Evolutionary conservation across 1,140 invertebrate genomes (phyloP), one percentile per base, ranked within the genome.

Genomic region (Ruditapes philippinarum): DNA sequence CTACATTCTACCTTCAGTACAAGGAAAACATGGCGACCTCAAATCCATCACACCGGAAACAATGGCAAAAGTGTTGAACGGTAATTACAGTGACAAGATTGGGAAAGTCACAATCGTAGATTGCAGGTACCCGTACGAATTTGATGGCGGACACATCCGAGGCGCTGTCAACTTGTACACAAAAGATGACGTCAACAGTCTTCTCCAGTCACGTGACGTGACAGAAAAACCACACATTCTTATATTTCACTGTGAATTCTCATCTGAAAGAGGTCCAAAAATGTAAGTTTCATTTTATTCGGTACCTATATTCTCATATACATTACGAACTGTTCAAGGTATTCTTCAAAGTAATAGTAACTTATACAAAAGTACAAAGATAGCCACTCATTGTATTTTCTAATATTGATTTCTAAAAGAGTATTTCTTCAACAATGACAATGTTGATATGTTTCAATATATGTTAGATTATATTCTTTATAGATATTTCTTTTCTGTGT

Each of bases 221-320:
- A 60, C 91, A 12, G 93, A 94, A 14, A 91, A 93, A 36, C 97
- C 97, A 89, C 96, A 97, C 62, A 97, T 99, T 60, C 95, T 99
- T 28, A 97, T 99, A 38, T 99, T 99, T 95, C 99, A 99, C 95
- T 99, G 99, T 95, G 99, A 99, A 96, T 99, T 99, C 96, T 99
- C 98, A 0, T 98, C 98, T 68, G 98, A 99, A 95, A 96, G 99
- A 40, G 74, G 74, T 31, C 74, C 78, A 5, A 80, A 62, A 80
- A 80, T 80, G 78, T 80, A 80, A 60, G 45, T 57, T 2, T 45
- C 42, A 14, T 45, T 45, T 45, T 7, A 14, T 45, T 45, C 14
- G 5, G 14, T 22, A 14, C 9, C 25, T 7, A 9, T 73, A 4
- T 73, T 19, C n/a, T n/a, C n/a, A n/a, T n/a, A n/a, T n/a, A n/a